Evolutionary conservation across 2,888 invertebrate species (phyloP).

Genomic region (Drosophila kambysellisi): DNA sequence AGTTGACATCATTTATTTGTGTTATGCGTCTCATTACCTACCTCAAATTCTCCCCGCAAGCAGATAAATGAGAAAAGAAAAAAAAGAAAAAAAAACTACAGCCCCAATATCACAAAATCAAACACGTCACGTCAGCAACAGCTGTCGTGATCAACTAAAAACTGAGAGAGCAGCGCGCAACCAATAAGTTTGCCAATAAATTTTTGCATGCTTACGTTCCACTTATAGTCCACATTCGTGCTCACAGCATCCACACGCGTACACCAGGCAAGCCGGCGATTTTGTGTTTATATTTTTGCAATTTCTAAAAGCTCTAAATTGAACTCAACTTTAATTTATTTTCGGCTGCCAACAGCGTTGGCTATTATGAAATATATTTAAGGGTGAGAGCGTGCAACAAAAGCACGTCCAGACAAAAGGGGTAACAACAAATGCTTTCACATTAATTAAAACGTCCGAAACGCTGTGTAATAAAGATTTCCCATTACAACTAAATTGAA

Average conservation of each 20-base stretch:
- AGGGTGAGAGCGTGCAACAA: constrained; percentile 43
- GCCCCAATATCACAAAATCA: not conserved
- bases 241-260: constrained; percentile 19
- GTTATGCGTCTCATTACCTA: constrained; percentile 20
- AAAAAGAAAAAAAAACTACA: constrained; percentile 5
- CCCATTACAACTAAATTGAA: constrained; percentile 44
- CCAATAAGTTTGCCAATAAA: constrained; percentile 6
- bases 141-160: constrained; percentile 45
- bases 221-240: constrained; percentile 18
- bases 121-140: constrained; percentile 12
- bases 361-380: constrained; percentile 59
- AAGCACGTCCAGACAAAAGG: constrained; percentile 13
- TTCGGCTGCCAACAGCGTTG: constrained; percentile 29
- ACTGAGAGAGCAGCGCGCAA: not conserved
- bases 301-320: constrained; percentile 55
- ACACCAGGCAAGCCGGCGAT: constrained; percentile 16
- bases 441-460: constrained; percentile 63
- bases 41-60: constrained; percentile 8
- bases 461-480: constrained; percentile 31
- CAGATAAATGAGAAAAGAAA: not conserved
- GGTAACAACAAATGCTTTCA: constrained; percentile 44
- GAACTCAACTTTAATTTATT: constrained; percentile 61
- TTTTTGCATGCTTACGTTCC: constrained; percentile 44
- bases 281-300: constrained; percentile 39
- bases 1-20: not conserved